Base-by-base conservation (phyloP, 2,113 vertebrate species). In the Penelope pileata region DNA sequence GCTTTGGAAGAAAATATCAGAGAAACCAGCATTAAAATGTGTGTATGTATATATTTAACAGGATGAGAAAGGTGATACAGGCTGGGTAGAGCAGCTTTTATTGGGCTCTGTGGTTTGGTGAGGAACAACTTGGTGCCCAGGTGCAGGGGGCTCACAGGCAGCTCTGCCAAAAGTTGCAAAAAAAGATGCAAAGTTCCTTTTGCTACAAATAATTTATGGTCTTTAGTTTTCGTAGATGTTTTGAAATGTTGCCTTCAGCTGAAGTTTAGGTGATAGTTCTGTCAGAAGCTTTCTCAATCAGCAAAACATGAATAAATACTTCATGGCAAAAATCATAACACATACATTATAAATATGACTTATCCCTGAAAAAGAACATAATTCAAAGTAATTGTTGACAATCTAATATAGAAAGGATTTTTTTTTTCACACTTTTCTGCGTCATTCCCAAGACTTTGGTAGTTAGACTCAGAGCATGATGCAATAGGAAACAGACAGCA, bases 141-240 rank as follows among this genome's bases (percentile, higher is more conserved):
- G n/a, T 48, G 30, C 17, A 40, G 23, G 38, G 23, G 29, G 40
- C 26, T 40, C 3, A 0, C 0, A 0, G 36, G 4, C 8, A 11
- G 12, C 48, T 26, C 21, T 40, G 8, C 30, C 1, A 0, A 67
- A 74, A 18, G n/a, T n/a, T n/a, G n/a, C n/a, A n/a, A n/a, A n/a
- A n/a, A 32, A 54, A 29, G 9, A n/a, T 7, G 4, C 4, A 12
- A 69, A 74, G 11, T 73, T 95, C 27, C 4, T 56, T 88, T 73
- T 59, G 7, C n/a, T 17, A 17, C 59, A 24, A 62, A 62, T 45
- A 45, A 42, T 67, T 69, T 18, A 38, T 12, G 7, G 27, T 21
- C 43, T 23, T 22, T 8, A 3, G 42, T 66, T 80, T 88, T 53
- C n/a, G 4, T 12, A 56, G 76, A 54, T 53, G 13, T 66, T 82